A percentile compares a stretch with the other conserved stretches of the same genome.
These are phyloP conservation scores for Scolopax bukidnonensis DNA, from an alignment of 2,797 vertebrate genomes.

Conservation along the genomic window DNA sequence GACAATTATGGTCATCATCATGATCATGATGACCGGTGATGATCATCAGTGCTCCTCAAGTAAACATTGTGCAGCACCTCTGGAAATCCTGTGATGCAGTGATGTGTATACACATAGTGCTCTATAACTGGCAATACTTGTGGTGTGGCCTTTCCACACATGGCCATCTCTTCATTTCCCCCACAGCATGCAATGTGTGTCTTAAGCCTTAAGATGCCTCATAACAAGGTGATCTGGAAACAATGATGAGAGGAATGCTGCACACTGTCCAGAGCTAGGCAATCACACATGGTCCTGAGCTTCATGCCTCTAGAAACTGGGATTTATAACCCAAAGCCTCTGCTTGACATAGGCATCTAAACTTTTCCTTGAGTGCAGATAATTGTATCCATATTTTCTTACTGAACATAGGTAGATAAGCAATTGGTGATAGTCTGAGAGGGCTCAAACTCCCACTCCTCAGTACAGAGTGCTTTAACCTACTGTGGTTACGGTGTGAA, in stretches of 20 bases:
- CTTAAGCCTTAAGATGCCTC: neutral
- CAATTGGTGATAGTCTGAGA: neutral
- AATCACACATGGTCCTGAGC: neutral
- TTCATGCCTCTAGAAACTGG: neutral
- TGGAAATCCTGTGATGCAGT: neutral
- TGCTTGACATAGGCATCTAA: neutral
- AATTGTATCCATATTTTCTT: neutral
- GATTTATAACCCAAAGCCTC: neutral
- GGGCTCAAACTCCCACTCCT: neutral
- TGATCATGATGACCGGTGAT: neutral
- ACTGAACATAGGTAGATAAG: neutral
- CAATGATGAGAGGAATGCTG: neutral
- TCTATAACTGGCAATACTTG: neutral
- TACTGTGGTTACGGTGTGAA: neutral
- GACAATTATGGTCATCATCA: too few relatives aligned
- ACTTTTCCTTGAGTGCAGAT: neutral
- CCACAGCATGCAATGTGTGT: accelerated
- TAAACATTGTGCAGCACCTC: neutral
- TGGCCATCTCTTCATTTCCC: neutral
- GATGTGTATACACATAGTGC: neutral
- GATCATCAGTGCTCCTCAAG: neutral
- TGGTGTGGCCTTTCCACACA: neutral
- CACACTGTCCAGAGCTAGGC: neutral
- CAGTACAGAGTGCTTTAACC: neutral
- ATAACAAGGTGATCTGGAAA: neutral